phyloP scores from a whole-genome alignment of 2,888 invertebrate species.

The Pyralis farinalis region DNA sequence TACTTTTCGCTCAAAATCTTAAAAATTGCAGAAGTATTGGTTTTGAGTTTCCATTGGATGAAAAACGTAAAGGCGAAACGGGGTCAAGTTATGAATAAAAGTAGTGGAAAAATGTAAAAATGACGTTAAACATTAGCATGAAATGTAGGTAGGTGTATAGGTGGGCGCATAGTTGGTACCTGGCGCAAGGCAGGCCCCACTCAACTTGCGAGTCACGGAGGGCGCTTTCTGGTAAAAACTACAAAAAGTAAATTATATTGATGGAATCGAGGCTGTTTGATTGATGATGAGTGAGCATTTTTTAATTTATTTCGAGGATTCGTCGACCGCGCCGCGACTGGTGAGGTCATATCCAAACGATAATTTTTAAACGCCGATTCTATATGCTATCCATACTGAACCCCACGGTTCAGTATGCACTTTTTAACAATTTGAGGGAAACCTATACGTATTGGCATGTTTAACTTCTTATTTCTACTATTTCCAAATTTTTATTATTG shows the following conservation, averaged over 20 bases:
- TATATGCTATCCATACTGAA: conserved; percentile 25
- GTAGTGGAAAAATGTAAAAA: no score
- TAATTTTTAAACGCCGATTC: conserved; percentile 26
- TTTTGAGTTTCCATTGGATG: no score
- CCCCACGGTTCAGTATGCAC: no score
- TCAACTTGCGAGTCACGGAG: conserved; percentile 68
- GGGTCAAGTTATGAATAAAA: no score
- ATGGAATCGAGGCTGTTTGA: conserved; percentile 78
- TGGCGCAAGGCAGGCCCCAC: conserved; percentile 38
- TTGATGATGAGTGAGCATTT: conserved; percentile 79
- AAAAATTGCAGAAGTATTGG: no score
- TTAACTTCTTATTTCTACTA: no score
- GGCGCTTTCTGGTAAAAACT: conserved; percentile 76
- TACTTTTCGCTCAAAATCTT: no score
- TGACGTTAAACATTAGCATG: background rate
- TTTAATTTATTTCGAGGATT: conserved; percentile 79
- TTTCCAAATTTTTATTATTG: no score
- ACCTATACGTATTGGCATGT: no score
- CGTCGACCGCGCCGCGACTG: conserved; percentile 42
- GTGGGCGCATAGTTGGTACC: conserved; percentile 40
- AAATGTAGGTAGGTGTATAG: conserved; percentile 1
- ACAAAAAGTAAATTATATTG: conserved; percentile 81
- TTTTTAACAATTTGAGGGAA: no score
- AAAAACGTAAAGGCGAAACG: no score
- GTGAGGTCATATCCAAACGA: conserved; percentile 45